A percentile compares a stretch with the other conserved stretches of the same genome.
Conservation (phyloP, 2,113 vertebrate species). For the Hydrochoerus hydrochaeris region DNA sequence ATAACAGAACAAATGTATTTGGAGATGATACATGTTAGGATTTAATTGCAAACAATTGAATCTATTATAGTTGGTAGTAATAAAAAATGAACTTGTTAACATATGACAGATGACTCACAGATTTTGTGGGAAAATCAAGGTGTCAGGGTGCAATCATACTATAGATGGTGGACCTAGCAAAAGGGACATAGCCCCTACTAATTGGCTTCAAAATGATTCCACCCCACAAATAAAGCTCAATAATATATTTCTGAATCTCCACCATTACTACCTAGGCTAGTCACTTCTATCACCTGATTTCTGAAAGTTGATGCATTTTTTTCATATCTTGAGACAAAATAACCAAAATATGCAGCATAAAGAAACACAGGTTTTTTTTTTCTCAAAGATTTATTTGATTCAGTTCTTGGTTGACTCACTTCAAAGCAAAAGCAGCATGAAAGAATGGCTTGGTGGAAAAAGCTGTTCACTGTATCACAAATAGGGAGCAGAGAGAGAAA, state of each 20-base stretch:
- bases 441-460: neutral
- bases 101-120: neutral
- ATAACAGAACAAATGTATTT: neutral
- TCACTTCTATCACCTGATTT: neutral
- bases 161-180: neutral
- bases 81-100: neutral
- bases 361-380: neutral
- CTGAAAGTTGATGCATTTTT: neutral
- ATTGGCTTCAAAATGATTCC: neutral
- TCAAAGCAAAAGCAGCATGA: neutral
- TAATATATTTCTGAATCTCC: neutral
- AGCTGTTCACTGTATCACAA: neutral
- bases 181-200: neutral
- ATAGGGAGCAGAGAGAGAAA: neutral
- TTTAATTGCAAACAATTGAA: neutral
- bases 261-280: neutral
- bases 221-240: neutral
- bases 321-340: neutral
- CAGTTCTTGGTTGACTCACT: neutral
- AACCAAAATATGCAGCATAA: neutral
- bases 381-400: neutral
- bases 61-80: neutral
- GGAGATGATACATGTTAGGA: neutral
- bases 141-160: neutral
- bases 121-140: neutral